Percentiles rank a stretch among this genome's conserved stretches.
Conservation (phyloP, 2,113 vertebrate species). For the Heliornis fulica region DNA sequence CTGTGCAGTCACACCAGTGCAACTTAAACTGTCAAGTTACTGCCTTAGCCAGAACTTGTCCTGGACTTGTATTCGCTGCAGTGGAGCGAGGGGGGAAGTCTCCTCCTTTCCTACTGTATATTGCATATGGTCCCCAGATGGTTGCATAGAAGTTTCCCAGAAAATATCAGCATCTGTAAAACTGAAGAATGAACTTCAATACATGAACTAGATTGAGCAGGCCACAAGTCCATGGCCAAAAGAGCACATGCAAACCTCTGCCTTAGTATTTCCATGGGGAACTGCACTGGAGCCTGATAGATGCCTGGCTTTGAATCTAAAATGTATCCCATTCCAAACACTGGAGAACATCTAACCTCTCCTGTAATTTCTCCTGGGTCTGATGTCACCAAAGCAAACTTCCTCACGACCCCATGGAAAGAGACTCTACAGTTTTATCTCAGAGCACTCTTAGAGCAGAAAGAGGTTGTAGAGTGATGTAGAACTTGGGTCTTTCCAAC, state of each 20-base stretch:
- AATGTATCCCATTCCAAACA: background rate
- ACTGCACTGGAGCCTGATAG: rapidly evolving
- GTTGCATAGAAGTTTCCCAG: background rate
- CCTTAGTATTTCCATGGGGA: background rate
- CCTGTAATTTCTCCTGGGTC: background rate
- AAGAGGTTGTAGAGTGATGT: background rate
- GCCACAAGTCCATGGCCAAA: background rate
- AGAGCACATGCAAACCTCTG: background rate
- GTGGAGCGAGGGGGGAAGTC: background rate
- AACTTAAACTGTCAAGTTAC: background rate
- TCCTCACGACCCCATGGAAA: background rate
- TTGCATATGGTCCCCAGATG: background rate
- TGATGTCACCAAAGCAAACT: background rate
- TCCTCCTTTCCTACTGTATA: background rate
- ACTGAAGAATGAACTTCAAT: background rate
- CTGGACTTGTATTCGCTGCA: background rate
- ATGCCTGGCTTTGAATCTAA: background rate
- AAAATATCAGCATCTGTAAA: background rate
- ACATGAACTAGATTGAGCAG: background rate
- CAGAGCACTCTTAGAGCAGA: background rate
- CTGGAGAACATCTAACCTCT: background rate
- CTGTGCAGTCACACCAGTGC: background rate
- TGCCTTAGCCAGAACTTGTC: background rate
- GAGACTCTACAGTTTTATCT: background rate
- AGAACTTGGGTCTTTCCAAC: background rate